Evolutionary conservation across 1,140 invertebrate species (phyloP).

Genomic region (Orchestia grillus): DNA sequence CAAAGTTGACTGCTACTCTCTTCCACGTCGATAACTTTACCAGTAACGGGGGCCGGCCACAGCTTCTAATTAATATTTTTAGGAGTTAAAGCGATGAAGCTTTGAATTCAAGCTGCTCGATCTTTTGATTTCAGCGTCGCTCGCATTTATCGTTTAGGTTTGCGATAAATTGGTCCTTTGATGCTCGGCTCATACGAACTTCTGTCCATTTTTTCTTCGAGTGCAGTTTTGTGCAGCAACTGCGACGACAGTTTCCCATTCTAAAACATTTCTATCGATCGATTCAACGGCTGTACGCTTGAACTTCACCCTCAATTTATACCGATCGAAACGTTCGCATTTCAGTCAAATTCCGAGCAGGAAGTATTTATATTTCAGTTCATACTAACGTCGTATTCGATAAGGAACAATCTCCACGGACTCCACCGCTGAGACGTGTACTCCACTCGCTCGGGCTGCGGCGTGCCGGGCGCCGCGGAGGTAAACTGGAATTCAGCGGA

Average conservation of each 20-base stretch:
- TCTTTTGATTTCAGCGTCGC: background rate
- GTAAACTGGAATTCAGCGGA: too few relatives aligned
- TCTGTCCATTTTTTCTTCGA: background rate
- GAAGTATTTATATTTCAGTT: background rate
- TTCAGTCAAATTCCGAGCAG: background rate
- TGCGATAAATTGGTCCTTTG: background rate
- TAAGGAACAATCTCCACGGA: too few relatives aligned
- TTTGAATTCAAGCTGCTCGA: background rate
- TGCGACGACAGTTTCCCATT: too few relatives aligned
- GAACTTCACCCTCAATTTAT: background rate
- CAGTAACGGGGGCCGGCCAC: background rate
- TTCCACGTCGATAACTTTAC: background rate
- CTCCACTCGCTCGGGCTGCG: too few relatives aligned
- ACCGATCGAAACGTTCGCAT: background rate
- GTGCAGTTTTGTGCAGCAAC: too few relatives aligned
- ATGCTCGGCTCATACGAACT: background rate
- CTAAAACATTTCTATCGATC: too few relatives aligned
- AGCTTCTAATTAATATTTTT: background rate
- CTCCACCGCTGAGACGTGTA: too few relatives aligned
- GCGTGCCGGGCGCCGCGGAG: too few relatives aligned
- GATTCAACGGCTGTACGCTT: background rate
- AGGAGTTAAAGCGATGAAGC: background rate
- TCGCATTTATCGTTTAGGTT: background rate
- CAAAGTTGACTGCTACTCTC: background rate
- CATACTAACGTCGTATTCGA: too few relatives aligned